Evolutionary conservation across 2,888 invertebrate species (phyloP).

Genomic region (Oxyteleia sp.): DNA sequence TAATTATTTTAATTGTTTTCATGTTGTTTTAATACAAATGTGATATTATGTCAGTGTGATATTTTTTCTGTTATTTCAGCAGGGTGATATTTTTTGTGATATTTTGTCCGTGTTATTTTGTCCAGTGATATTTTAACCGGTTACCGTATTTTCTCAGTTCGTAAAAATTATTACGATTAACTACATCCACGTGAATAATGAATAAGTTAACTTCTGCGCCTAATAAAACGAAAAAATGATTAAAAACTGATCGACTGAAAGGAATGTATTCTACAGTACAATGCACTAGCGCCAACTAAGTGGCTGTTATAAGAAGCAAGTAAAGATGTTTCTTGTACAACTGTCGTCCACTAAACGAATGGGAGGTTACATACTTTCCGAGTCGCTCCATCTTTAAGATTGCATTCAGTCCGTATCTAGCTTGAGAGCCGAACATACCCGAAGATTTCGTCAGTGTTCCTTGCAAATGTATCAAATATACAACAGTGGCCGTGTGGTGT

Average conservation of each 20-base stretch:
- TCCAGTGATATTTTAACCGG: too few species aligned
- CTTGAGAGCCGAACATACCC: constrained; percentile 59
- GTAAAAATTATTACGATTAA: too few species aligned
- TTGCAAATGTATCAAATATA: constrained; percentile 12
- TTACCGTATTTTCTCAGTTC: too few species aligned
- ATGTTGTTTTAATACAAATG: too few species aligned
- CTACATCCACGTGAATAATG: too few species aligned
- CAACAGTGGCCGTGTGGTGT: too few species aligned
- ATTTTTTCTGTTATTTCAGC: too few species aligned
- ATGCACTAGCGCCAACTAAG: constrained; percentile 70
- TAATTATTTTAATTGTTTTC: too few species aligned
- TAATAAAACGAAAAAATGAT: background rate
- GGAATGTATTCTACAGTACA: constrained; percentile 19
- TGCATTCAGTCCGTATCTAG: constrained; percentile 63
- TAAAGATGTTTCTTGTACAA: constrained; percentile 64
- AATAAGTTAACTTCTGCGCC: too few species aligned
- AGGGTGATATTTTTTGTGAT: too few species aligned
- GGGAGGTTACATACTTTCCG: constrained; percentile 65
- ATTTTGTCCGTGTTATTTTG: too few species aligned
- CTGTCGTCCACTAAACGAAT: constrained; percentile 59
- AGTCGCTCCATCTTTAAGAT: constrained; percentile 67
- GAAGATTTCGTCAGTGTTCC: constrained; percentile 12
- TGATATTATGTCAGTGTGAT: too few species aligned
- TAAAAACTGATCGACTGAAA: constrained; percentile 1
- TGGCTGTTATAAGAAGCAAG: constrained; percentile 62